Evolutionary conservation across 2,888 invertebrate species (phyloP), one percentile per base, ranked within the genome.

Genomic region (Tenthredo amoena): DNA sequence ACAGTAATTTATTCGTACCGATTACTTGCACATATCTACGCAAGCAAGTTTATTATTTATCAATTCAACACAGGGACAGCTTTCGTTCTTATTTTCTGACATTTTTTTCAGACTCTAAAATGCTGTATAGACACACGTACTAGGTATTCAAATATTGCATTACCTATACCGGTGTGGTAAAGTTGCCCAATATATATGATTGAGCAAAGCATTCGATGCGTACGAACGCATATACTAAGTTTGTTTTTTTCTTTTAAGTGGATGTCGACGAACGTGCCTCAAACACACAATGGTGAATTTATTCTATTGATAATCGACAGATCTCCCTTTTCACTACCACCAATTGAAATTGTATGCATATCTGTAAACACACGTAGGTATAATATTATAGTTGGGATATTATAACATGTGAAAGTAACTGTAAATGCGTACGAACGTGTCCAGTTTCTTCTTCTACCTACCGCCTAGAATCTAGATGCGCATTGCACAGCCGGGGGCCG

Each of bases 221-320:
- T 62, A 26, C 62, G 2, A 62, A 10, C 62, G 26, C 21, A 62
- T 21, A 26, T 62, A n/a, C n/a, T n/a, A 26, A n/a, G 26, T 26
- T 31, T 9, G 4, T 15, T 4, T 31, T 26, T 15, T 21, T 68
- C 34, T n/a, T 40, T 37, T 9, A 21, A 43, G 21, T 26, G 74
- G 40, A 37, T 43, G 74, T 26, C 31, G 34, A 74, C 40, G 26
- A 74, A 43, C 74, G 43, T 40, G 43, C 21, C 40, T 74, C 26
- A 21, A 47, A 43, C 43, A n/a, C 7, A 74, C 47, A 40, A 74
- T 21, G 74, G 74, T 43, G 43, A 43, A 74, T 74, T 40, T 74
- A 40, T 74, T 74, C 74, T 68, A 68, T 74, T 43, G 43, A 40
- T 43, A 43, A 74, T 74, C 74, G 74, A 74, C 40, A 40, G 40